phyloP scores from a whole-genome alignment of 2,113 vertebrate genomes.

The Colius striatus region DNA sequence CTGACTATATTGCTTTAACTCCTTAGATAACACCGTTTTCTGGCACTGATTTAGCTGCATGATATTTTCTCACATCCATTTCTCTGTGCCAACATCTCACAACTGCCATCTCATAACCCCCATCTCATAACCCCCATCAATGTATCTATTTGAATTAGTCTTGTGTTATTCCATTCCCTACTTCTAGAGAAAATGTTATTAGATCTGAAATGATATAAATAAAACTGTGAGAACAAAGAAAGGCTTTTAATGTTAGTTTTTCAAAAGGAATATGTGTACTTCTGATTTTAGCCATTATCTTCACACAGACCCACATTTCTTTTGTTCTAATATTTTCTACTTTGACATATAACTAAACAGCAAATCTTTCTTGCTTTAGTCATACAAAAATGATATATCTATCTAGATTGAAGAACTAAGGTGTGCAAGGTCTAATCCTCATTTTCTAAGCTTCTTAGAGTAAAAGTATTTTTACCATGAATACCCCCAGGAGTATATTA shows the following conservation, averaged over 20 bases:
- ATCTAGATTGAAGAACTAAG: not conserved
- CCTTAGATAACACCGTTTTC: slow-evolving; percentile 23
- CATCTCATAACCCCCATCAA: not conserved
- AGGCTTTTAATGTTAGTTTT: not conserved
- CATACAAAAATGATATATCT: not conserved
- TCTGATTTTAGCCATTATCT: not conserved
- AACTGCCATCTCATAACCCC: not conserved
- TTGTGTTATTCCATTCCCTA: not conserved
- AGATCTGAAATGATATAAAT: not conserved
- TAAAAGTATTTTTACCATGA: not conserved
- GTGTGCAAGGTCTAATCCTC: not conserved
- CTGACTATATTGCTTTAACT: slow-evolving; percentile 37
- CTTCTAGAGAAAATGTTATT: not conserved
- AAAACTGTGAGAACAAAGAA: not conserved
- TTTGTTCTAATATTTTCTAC: not conserved
- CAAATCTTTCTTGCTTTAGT: not conserved
- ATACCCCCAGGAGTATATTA: not conserved
- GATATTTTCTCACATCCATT: slow-evolving; percentile 10
- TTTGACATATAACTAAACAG: not conserved
- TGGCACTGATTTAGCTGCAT: slow-evolving; percentile 41
- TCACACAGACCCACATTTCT: not conserved
- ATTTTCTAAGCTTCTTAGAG: not conserved
- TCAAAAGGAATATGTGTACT: not conserved
- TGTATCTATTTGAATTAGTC: not conserved
- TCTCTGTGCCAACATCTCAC: not conserved